Evolutionary conservation across 2,888 invertebrate genomes (phyloP), one percentile per base, ranked within the genome.

Genomic region (Dioctria linearis): DNA sequence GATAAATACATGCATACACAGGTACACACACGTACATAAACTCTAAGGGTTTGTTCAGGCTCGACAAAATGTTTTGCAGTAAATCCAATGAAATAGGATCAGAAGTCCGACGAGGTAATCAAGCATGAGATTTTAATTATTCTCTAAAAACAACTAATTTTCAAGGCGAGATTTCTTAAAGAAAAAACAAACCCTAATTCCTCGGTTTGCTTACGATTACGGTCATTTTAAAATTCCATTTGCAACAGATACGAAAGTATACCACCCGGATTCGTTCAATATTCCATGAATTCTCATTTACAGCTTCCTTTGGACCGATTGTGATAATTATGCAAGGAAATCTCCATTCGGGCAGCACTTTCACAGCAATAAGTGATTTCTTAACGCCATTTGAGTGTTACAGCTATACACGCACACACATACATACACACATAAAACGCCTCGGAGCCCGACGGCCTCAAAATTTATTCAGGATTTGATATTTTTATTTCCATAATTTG

Each of bases 381-480:
- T 80, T 80, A 80, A 80, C 79, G 79, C 79, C 79, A 63, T 80
- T 79, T 46, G 61, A 51, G 59, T 79, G 57, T 25, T 25, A 25
- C 25, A 25, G 25, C 25, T 25, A 25, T 25, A 25, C 2, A 25
- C 25, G 2, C 25, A 2, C 25, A 25, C 25, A 25, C 25, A 25
- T 43, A 69, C n/a, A 43, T 5, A 40, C 46, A n/a, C 61, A 79
- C 43, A 79, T 69, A 78, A 78, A 66, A 57, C n/a, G 51, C 40
- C 51, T 54, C 8, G 49, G 46, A 46, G 11, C 51, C 25, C 37
- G 43, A 8, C 65, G 5, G 40, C 25, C 43, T 8, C 73, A 59
- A 82, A 83, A 83, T 83, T 82, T 83, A 83, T 83, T 82, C 83
- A 83, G 83, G 83, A 83, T 83, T 83, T 83, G 82, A 82, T 82